phyloP scores from a whole-genome alignment of 2,113 vertebrate genomes.

The Apodemus sylvaticus region DNA sequence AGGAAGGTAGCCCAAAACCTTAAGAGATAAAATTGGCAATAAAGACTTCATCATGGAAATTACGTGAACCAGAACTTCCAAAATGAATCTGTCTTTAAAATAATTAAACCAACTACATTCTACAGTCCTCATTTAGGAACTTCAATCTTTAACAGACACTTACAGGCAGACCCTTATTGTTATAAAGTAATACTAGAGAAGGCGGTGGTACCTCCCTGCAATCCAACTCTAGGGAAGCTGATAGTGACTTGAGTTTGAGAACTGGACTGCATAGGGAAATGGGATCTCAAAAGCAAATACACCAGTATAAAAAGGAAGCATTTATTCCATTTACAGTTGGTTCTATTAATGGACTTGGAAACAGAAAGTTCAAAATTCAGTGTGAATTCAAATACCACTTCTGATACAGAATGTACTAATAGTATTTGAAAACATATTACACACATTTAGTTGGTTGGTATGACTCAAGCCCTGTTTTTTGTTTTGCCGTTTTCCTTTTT shows the following conservation, averaged over 20 bases:
- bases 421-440: background rate
- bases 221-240: background rate
- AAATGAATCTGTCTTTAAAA: background rate
- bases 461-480: background rate
- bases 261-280: background rate
- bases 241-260: background rate
- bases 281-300: background rate
- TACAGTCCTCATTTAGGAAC: background rate
- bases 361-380: background rate
- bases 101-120: background rate
- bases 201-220: background rate
- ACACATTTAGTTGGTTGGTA: background rate
- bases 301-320: background rate
- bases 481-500: background rate
- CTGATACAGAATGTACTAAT: background rate
- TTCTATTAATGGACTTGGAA: background rate
- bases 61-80: background rate
- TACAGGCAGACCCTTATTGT: background rate
- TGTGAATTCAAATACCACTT: background rate
- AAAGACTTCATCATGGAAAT: background rate
- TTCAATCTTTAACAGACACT: background rate
- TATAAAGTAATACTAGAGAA: background rate
- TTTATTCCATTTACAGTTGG: background rate
- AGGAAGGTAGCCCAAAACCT: fast-evolving
- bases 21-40: background rate